These are phyloP conservation scores for Philopedon plagiatum DNA, from an alignment of 2,888 invertebrate species.

Conservation along the genomic window DNA sequence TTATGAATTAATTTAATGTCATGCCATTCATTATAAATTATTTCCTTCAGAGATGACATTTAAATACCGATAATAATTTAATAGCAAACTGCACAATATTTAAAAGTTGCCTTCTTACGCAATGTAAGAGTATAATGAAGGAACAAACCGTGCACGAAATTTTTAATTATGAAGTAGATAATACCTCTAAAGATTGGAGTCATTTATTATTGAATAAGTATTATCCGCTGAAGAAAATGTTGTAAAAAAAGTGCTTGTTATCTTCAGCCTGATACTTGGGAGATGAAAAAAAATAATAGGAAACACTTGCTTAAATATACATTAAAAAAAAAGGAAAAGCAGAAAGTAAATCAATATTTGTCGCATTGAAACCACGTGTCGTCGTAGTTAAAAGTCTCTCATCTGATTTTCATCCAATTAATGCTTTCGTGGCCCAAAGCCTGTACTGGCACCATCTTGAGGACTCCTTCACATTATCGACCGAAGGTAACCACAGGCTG, in stretches of 20 bases:
- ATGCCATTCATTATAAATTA: constrained; percentile 33
- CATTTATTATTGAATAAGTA: not conserved
- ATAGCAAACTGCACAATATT: not conserved
- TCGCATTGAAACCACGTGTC: too few species aligned
- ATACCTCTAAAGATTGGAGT: not conserved
- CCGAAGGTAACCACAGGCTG: too few species aligned
- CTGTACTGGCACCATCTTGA: too few species aligned
- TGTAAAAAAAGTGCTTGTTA: not conserved
- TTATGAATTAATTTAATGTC: constrained; percentile 27
- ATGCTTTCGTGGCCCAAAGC: too few species aligned
- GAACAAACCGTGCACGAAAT: constrained; percentile 9
- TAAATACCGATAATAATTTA: constrained; percentile 32
- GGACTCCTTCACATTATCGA: too few species aligned
- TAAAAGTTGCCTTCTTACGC: constrained; percentile 3
- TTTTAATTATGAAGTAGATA: constrained; percentile 14
- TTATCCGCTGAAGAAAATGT: not conserved
- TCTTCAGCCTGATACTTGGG: not conserved
- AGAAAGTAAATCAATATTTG: too few species aligned
- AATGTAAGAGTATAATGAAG: constrained; percentile 1
- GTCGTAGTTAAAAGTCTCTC: too few species aligned
- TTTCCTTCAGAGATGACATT: constrained; percentile 33
- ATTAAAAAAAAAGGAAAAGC: too few species aligned
- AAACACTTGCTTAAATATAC: too few species aligned
- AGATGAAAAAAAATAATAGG: not conserved
- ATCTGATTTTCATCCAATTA: too few species aligned